These are phyloP conservation scores for Trachythela sp. DNA, from an alignment of 64 coral and sea anemone species.

Conservation along the genomic window DNA sequence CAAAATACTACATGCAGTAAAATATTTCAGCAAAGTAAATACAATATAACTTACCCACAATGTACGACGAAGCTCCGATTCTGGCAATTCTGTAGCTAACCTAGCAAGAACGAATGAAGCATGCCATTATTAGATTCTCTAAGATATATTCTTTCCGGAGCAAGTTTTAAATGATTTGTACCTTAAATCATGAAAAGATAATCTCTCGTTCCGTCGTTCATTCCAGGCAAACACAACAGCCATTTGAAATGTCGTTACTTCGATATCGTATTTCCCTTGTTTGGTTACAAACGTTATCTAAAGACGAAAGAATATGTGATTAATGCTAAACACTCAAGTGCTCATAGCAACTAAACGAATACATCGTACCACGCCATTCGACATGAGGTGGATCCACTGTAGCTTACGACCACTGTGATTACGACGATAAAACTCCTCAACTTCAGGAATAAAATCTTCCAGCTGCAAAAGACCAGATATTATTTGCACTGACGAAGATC, in stretches of 20 bases:
- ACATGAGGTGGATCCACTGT: conserved; percentile 95
- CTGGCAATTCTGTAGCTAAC: conserved; percentile 79
- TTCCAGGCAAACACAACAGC: conserved; percentile 94
- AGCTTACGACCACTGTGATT: conserved; percentile 90
- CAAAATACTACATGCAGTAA: too few species aligned
- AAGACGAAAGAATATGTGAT: background rate
- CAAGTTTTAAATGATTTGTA: background rate
- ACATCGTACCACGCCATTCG: conserved; percentile 77
- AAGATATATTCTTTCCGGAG: background rate
- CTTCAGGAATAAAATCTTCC: conserved; percentile 87
- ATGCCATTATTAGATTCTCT: background rate
- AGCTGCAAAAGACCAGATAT: conserved; percentile 39
- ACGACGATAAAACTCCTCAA: conserved; percentile 90
- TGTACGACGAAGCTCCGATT: conserved; percentile 78
- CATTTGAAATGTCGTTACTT: conserved; percentile 98
- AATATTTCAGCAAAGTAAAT: too few species aligned
- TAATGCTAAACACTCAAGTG: background rate
- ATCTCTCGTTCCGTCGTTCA: conserved; percentile 68
- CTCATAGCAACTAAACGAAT: background rate
- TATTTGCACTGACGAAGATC: too few species aligned
- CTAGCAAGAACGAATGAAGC: background rate
- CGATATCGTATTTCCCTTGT: conserved; percentile 79
- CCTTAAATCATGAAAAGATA: conserved; percentile 92
- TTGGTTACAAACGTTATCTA: conserved; percentile 87
- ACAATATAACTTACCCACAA: conserved; percentile 95